These are phyloP conservation scores for Standfussiana lucernea DNA, from an alignment of 2,888 invertebrate species.

Conservation along the genomic window DNA sequence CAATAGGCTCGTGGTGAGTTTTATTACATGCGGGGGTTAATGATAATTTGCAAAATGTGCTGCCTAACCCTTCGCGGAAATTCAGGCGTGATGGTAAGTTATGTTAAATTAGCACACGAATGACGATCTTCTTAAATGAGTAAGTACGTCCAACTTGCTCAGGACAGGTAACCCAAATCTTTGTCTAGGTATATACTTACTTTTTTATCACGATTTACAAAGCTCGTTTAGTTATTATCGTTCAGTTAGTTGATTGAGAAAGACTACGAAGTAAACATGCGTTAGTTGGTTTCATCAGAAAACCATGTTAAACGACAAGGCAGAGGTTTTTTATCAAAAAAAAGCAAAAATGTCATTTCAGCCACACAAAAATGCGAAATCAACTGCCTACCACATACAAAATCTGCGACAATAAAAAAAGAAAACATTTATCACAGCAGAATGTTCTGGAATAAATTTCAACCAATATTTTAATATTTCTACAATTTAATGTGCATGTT, in stretches of 20 bases:
- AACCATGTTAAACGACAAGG: background rate
- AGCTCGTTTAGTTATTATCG: background rate
- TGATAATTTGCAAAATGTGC: background rate
- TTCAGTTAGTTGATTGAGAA: background rate
- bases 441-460: constrained; percentile 16
- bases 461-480: constrained; percentile 13
- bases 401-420: constrained; percentile 18
- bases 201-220: background rate
- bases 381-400: constrained; percentile 2
- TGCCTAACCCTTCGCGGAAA: background rate
- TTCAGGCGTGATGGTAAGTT: background rate
- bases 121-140: background rate
- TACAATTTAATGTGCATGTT: background rate
- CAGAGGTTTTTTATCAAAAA: background rate
- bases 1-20: background rate
- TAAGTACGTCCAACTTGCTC: background rate
- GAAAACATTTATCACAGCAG: constrained; percentile 9
- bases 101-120: background rate
- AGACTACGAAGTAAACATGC: background rate
- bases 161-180: background rate
- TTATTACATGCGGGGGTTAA: background rate
- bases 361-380: constrained; percentile 9
- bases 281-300: background rate
- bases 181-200: background rate
- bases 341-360: constrained; percentile 17